phyloP scores from a whole-genome alignment of 2,888 invertebrate species.

The Maniola hyperantus region DNA sequence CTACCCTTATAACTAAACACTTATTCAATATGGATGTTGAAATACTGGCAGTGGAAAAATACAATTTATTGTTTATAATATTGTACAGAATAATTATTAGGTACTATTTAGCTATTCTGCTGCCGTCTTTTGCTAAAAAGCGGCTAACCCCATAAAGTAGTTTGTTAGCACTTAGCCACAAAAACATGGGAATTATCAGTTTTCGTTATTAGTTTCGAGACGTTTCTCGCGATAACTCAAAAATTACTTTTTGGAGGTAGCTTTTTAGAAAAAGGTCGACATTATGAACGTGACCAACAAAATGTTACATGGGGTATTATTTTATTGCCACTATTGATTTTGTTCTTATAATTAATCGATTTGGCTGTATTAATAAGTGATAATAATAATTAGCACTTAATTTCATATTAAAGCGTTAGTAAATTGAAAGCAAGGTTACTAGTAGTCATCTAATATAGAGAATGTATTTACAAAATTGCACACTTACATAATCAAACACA shows the following conservation, averaged over 20 bases:
- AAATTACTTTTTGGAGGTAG: no score
- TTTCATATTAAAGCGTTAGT: constrained; percentile 44
- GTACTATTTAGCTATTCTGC: constrained; percentile 33
- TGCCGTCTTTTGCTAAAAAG: no score
- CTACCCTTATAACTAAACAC: constrained; percentile 56
- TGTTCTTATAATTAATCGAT: background rate
- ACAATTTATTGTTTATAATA: constrained; percentile 55
- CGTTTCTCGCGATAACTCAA: no score
- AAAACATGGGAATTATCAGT: no score
- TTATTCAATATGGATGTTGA: constrained; percentile 70
- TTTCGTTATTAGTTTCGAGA: no score
- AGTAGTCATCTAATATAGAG: constrained; percentile 41
- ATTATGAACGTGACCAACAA: constrained; percentile 21
- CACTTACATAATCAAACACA: constrained; percentile 49
- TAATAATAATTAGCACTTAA: constrained; percentile 27
- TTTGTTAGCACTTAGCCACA: no score
- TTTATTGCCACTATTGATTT: constrained; percentile 22
- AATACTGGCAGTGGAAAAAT: constrained; percentile 84
- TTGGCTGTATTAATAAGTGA: constrained; percentile 14
- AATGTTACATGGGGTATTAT: constrained; percentile 18
- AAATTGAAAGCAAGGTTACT: constrained; percentile 44
- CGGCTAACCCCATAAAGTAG: no score
- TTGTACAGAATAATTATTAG: constrained; percentile 34
- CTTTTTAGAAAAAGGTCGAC: constrained; percentile 4
- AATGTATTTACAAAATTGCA: constrained; percentile 64